Evolutionary conservation across 2,797 vertebrate species (phyloP).

Genomic region (Stomatorhinus walkeri): DNA sequence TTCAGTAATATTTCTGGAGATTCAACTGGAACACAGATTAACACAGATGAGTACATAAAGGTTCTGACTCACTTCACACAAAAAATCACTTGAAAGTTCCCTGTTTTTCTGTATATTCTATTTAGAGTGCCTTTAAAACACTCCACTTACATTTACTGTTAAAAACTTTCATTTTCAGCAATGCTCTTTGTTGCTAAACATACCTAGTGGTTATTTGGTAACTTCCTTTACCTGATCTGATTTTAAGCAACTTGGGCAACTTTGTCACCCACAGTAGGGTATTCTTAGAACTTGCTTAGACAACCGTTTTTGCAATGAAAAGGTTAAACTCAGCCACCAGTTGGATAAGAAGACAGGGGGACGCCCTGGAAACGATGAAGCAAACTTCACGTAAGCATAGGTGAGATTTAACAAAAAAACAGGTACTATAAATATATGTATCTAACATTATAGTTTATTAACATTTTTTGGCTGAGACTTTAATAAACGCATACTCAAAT

Average conservation of each 20-base stretch:
- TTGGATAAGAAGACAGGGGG: not conserved
- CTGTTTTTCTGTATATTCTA: not conserved
- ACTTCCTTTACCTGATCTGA: not conserved
- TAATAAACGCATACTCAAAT: not conserved
- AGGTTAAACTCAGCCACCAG: not conserved
- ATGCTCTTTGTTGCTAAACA: not conserved
- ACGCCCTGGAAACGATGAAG: not conserved
- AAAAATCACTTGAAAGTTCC: not conserved
- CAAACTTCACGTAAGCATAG: not conserved
- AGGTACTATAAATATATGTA: not conserved
- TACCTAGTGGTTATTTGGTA: not conserved
- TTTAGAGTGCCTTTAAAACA: not conserved
- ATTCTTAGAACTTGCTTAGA: not conserved
- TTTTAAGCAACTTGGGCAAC: not conserved
- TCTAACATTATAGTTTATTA: not conserved
- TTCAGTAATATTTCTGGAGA: slow-evolving; percentile 12
- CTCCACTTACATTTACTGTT: not conserved
- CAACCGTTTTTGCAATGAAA: not conserved
- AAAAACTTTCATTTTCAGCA: not conserved
- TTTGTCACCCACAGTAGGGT: not conserved
- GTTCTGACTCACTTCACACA: slow-evolving; percentile 10
- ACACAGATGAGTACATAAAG: slow-evolving; percentile 5
- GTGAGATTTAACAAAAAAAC: not conserved
- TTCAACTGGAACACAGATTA: not conserved
- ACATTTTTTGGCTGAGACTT: not conserved